Base-by-base conservation (phyloP, 2,888 invertebrate genomes). In the Stictocephala bisonia region DNA sequence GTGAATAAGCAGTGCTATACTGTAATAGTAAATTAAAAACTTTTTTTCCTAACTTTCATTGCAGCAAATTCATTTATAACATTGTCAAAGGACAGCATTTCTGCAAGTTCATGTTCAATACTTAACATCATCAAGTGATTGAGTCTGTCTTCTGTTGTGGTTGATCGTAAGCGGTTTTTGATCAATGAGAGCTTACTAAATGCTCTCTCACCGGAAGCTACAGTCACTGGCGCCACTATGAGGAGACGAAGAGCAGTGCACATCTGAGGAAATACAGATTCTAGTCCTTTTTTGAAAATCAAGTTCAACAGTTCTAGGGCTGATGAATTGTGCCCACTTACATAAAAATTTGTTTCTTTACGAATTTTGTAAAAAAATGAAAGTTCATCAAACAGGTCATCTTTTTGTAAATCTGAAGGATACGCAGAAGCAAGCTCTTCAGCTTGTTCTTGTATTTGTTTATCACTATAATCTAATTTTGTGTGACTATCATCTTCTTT, bases 181-280 rank as follows among this genome's bases (percentile, higher is more conserved):
- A 56, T 56, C n/a, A 56, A n/a, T n/a, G 56, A 56, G 3, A 56
- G 13, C 27, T 56, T 56, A 26, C 56, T 56, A 26, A 56, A 56
- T 6, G 56, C 26, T n/a, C 26, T 56, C 56, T 56, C 56, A 29
- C 56, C 29, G 9, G 56, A 56, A 2, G 56, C 29, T 3, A 26
- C 56, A 26, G 7, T 56, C 15, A 56, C 56, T 26, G 56, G 56
- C 20, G 15, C 2, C 26, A 56, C 56, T 56, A 56, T 26, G 22
- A 56, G 26, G 4, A 56, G 56, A 3, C 29, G 29, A 26, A 26
- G 29, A 3, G 56, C 56, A 1, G 29, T 56, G 29, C 56, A 56
- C 3, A 56, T 56, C 13, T 53, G 4, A 7, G 53, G 53, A 18
- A 53, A 53, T 13, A 53, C 26, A 53, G 26, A 15, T 22, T 53